These are phyloP conservation scores for Tupiocoris notatus DNA, from an alignment of 2,888 invertebrate genomes.

Conservation along the genomic window DNA sequence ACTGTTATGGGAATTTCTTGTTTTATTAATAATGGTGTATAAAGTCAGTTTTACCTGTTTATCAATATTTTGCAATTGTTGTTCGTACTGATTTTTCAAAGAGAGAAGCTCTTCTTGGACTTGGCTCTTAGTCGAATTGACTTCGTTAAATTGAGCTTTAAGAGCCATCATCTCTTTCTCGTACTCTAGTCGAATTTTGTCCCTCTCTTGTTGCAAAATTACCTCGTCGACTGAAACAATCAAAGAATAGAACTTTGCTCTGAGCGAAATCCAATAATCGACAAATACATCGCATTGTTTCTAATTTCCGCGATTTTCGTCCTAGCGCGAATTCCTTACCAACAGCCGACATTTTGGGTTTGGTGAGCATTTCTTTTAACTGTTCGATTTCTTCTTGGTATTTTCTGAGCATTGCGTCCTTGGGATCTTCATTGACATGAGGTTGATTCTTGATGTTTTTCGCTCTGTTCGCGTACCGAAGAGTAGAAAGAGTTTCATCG, in stretches of 20 bases:
- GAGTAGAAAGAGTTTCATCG: slow-evolving; percentile 77
- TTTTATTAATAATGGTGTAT: too few relatives aligned
- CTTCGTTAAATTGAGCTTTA: slow-evolving; percentile 60
- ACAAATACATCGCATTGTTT: too few relatives aligned
- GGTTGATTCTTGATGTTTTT: slow-evolving; percentile 85
- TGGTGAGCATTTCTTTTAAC: slow-evolving; percentile 61
- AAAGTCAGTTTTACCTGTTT: slow-evolving; percentile 36
- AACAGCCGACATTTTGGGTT: slow-evolving; percentile 43
- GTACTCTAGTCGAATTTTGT: slow-evolving; percentile 57
- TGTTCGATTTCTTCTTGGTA: slow-evolving; percentile 81
- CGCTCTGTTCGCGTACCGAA: slow-evolving; percentile 80
- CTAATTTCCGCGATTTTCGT: too few relatives aligned
- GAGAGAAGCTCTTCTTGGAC: slow-evolving; percentile 63
- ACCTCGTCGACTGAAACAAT: slow-evolving; percentile 47
- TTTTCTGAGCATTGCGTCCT: slow-evolving; percentile 79
- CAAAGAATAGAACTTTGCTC: too few relatives aligned
- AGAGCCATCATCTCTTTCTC: slow-evolving; percentile 59
- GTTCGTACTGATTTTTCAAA: slow-evolving; percentile 60
- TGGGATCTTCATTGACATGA: slow-evolving; percentile 84
- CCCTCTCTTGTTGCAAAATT: slow-evolving; percentile 48
- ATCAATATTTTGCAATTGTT: slow-evolving; percentile 44
- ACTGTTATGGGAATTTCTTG: too few relatives aligned
- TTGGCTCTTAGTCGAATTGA: slow-evolving; percentile 59
- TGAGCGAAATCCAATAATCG: too few relatives aligned
- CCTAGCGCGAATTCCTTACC: slow-evolving; percentile 41